Conservation (phyloP, 2,888 invertebrate species). For the Encarsia formosa region DNA sequence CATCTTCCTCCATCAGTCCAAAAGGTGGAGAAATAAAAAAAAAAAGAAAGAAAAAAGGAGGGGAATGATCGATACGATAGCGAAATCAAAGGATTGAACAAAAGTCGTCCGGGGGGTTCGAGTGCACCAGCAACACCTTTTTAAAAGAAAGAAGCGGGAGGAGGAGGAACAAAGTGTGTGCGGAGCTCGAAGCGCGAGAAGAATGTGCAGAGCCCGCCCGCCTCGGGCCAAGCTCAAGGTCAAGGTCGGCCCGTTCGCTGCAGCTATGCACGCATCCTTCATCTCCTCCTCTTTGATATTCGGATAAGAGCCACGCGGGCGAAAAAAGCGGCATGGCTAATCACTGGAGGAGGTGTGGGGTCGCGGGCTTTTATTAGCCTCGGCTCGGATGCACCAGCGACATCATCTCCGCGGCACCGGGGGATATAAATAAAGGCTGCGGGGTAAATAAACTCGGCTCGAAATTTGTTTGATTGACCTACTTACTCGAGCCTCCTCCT, state of each 20-base stretch:
- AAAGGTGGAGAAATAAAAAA: conserved; percentile 1
- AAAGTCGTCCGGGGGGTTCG: background rate
- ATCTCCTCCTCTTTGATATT: conserved; percentile 6
- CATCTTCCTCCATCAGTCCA: too few species aligned
- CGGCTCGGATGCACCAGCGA: too few species aligned
- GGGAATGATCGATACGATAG: conserved; percentile 3
- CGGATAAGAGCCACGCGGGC: background rate
- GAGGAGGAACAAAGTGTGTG: conserved; percentile 3
- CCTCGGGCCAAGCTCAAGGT: conserved; percentile 21
- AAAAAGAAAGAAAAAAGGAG: conserved; percentile 2
- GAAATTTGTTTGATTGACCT: conserved; percentile 7
- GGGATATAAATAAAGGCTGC: too few species aligned
- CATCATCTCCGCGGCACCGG: too few species aligned
- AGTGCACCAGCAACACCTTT: background rate
- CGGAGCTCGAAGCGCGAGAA: conserved; percentile 12
- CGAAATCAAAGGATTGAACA: conserved; percentile 1
- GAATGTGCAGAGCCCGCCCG: conserved; percentile 18
- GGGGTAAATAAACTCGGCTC: too few species aligned
- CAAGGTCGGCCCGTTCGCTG: conserved; percentile 11
- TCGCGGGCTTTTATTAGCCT: too few species aligned
- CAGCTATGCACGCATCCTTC: conserved; percentile 8
- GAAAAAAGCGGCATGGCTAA: background rate
- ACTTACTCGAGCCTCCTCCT: background rate
- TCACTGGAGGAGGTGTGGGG: background rate
- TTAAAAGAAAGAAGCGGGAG: conserved; percentile 2